These are phyloP conservation scores for Apocheima hispidaria DNA, from an alignment of 2,888 invertebrate genomes.

Conservation along the genomic window DNA sequence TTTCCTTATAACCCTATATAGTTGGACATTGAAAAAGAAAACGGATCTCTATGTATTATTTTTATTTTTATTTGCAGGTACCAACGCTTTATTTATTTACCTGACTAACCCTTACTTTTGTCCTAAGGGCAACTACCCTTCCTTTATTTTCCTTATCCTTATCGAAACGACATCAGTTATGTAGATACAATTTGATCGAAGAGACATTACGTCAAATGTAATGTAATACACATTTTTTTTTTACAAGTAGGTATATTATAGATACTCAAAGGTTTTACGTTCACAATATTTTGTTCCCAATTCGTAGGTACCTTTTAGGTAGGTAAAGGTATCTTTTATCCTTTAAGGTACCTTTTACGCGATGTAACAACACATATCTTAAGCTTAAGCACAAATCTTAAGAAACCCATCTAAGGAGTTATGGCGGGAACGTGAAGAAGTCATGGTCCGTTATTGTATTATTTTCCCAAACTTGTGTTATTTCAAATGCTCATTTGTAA, in stretches of 20 bases:
- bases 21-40: no score
- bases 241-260: not conserved
- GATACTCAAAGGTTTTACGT: not conserved
- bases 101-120: conserved; percentile 15
- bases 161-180: conserved; percentile 54
- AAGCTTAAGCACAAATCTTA: no score
- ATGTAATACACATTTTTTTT: conserved; percentile 14
- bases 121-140: conserved; percentile 49
- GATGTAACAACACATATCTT: no score
- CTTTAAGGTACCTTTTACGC: no score
- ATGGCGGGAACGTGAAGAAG: no score
- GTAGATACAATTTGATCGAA: conserved; percentile 38
- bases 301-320: not conserved
- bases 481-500: no score
- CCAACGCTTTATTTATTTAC: not conserved
- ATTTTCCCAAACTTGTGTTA: no score
- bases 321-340: no score
- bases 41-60: not conserved
- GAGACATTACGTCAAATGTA: conserved; percentile 12
- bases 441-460: no score
- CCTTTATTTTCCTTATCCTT: conserved; percentile 48
- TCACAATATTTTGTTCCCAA: no score
- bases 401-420: no score
- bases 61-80: not conserved
- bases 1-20: no score